Percentiles rank a stretch among this genome's conserved stretches.
These are phyloP conservation scores for Piaya cayana DNA, from an alignment of 2,113 vertebrate genomes.

Conservation along the genomic window DNA sequence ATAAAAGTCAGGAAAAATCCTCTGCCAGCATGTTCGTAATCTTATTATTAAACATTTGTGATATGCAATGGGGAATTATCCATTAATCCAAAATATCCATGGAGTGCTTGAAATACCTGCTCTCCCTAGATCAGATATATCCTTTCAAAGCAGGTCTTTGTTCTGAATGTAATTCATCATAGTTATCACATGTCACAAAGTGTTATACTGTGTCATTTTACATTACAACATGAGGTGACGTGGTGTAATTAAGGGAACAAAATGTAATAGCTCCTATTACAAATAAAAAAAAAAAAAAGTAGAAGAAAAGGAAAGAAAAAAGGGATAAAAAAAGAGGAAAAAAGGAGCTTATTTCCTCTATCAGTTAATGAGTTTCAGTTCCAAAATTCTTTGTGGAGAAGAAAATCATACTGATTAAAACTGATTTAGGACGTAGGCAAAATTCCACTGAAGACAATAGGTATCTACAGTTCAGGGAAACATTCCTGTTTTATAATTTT, in stretches of 20 bases:
- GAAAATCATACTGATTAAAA: constrained; percentile 32
- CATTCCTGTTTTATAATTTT: not conserved
- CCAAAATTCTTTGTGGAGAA: constrained; percentile 12
- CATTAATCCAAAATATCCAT: constrained; percentile 13
- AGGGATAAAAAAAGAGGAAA: not conserved
- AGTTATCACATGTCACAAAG: constrained; percentile 77
- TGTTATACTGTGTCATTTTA: constrained; percentile 78
- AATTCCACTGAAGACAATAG: not conserved
- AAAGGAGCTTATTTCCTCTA: constrained; percentile 46
- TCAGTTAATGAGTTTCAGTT: constrained; percentile 69
- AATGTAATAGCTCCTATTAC: constrained; percentile 65
- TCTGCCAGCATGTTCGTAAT: constrained; percentile 11
- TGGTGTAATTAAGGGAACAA: constrained; percentile 76
- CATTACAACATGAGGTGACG: constrained; percentile 73
- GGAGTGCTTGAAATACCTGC: constrained; percentile 37
- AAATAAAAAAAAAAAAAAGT: not conserved
- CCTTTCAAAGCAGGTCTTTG: constrained; percentile 68
- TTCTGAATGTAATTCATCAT: constrained; percentile 79
- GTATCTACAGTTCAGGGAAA: not conserved
- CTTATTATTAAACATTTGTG: constrained; percentile 61
- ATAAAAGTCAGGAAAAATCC: constrained; percentile 33
- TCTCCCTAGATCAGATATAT: constrained; percentile 40
- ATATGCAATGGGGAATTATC: constrained; percentile 18
- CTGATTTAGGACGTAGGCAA: not conserved
- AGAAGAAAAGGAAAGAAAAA: not conserved